Percentiles rank a stretch among this genome's conserved stretches.
Evolutionary conservation across 1,140 invertebrate genomes (phyloP).

Genomic region (Aricia agestis): DNA sequence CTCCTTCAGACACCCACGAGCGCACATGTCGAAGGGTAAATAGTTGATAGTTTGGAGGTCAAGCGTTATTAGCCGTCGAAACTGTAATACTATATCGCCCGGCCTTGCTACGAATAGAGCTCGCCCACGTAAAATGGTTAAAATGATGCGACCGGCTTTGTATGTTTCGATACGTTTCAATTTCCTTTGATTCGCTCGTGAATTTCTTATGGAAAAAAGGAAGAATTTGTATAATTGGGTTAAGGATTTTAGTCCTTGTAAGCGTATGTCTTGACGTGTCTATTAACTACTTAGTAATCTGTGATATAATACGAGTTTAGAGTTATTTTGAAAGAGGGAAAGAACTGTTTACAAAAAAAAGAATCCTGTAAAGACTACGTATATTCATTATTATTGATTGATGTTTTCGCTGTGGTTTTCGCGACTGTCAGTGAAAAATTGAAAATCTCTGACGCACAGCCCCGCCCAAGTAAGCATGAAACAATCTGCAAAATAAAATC

Average conservation of each 20-base stretch:
- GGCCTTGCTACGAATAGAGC: slow-evolving; percentile 70
- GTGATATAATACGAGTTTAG: too few species aligned
- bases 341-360: too few species aligned
- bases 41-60: slow-evolving; percentile 36
- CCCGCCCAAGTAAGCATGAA: neutral
- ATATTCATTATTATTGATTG: neutral
- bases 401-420: neutral
- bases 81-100: slow-evolving; percentile 66
- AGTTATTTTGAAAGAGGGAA: too few species aligned
- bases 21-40: slow-evolving; percentile 11
- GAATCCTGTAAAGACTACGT: neutral
- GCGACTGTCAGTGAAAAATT: neutral
- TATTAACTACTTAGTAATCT: too few species aligned
- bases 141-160: slow-evolving; percentile 38
- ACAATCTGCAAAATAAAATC: neutral
- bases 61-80: slow-evolving; percentile 43
- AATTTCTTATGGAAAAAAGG: neutral
- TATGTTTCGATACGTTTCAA: slow-evolving; percentile 15
- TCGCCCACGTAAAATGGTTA: slow-evolving; percentile 50
- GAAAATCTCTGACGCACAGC: neutral
- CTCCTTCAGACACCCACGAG: neutral
- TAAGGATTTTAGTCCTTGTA: too few species aligned
- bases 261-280: too few species aligned
- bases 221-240: too few species aligned
- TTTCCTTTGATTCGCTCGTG: slow-evolving; percentile 7